Evolutionary conservation across 1,140 invertebrate species (phyloP).

Genomic region (Sycophaga agraensis): DNA sequence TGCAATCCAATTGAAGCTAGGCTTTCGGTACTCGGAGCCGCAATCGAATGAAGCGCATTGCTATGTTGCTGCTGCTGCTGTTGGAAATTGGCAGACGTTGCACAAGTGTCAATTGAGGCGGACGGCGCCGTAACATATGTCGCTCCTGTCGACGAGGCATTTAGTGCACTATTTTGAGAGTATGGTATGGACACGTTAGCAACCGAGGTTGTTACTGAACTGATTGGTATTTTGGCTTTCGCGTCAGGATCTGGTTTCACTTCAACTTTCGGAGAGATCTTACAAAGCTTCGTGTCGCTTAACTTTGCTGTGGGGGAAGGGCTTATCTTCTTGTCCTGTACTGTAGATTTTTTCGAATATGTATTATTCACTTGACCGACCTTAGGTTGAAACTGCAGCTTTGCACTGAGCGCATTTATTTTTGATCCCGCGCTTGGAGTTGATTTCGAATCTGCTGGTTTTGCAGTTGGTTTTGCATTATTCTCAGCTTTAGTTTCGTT

Average conservation of each 20-base stretch:
- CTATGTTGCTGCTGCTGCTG: conserved; percentile 1
- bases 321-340: conserved; percentile 39
- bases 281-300: conserved; percentile 28
- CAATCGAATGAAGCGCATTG: neutral
- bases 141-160: neutral
- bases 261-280: conserved; percentile 25
- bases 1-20: conserved; percentile 34
- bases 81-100: neutral
- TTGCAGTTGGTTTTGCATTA: conserved; percentile 36
- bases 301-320: neutral
- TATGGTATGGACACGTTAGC: neutral
- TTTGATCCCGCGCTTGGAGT: conserved; percentile 45
- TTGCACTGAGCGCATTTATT: conserved; percentile 53
- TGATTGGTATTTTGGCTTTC: neutral
- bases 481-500: conserved; percentile 33
- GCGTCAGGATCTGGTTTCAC: neutral
- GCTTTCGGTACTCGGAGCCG: conserved; percentile 18
- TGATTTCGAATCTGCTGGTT: conserved; percentile 28
- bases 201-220: neutral
- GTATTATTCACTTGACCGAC: conserved; percentile 49
- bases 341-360: conserved; percentile 43
- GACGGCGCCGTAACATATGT: conserved; percentile 14
- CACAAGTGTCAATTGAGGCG: neutral
- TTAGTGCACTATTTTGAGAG: neutral
- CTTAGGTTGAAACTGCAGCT: conserved; percentile 54